Evolutionary conservation across 2,113 vertebrate species (phyloP).

Genomic region (Aramus guarauna): DNA sequence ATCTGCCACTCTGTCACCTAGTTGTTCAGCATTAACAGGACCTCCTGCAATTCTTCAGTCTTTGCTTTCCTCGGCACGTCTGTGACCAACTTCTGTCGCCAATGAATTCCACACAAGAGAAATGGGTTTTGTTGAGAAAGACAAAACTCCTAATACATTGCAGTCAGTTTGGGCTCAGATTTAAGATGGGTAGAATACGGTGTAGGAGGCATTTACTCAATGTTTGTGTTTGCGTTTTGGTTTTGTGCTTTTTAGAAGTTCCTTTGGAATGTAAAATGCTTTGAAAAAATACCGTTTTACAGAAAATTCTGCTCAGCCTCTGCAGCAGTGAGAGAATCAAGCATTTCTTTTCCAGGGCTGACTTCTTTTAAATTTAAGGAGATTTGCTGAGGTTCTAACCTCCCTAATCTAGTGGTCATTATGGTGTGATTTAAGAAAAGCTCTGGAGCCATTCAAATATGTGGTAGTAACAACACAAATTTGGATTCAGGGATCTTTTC

Average conservation of each 20-base stretch:
- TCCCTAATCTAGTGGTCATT: not conserved
- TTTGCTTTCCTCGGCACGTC: not conserved
- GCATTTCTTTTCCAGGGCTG: not conserved
- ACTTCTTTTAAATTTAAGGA: not conserved
- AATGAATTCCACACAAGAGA: not conserved
- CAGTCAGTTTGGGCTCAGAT: not conserved
- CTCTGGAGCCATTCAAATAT: not conserved
- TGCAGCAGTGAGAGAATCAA: not conserved
- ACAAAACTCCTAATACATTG: not conserved
- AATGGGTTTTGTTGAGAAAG: not conserved
- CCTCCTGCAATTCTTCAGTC: not conserved
- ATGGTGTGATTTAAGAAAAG: not conserved
- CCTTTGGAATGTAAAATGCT: not conserved
- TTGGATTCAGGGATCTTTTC: not conserved
- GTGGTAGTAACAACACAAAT: not conserved
- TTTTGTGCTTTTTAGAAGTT: not conserved
- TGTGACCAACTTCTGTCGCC: not conserved
- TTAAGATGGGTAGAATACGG: not conserved
- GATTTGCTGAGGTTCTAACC: not conserved
- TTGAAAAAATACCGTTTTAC: not conserved
- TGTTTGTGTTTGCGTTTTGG: not conserved
- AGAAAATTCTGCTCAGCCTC: not conserved
- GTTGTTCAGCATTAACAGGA: not conserved
- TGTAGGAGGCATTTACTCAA: not conserved
- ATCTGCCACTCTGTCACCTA: not conserved